These are phyloP conservation scores for Dasysyrphus albostriatus DNA, from an alignment of 2,888 invertebrate species.

Conservation along the genomic window DNA sequence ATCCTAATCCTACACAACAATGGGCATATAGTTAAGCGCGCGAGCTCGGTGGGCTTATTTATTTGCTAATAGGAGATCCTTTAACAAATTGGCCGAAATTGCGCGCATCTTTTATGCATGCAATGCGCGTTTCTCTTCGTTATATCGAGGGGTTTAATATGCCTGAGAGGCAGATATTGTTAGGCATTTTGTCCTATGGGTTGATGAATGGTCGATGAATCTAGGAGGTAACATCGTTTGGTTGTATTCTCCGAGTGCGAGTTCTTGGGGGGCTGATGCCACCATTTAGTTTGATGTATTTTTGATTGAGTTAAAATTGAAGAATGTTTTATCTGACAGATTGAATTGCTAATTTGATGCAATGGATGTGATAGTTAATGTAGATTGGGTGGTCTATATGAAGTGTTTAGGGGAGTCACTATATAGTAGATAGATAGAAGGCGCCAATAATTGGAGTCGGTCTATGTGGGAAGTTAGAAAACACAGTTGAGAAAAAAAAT, in stretches of 20 bases:
- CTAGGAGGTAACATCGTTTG: conserved; percentile 44
- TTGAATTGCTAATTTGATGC: conserved; percentile 69
- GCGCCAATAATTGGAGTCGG: conserved; percentile 58
- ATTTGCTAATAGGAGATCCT: conserved; percentile 73
- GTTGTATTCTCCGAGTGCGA: not conserved
- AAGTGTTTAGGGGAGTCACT: conserved; percentile 13
- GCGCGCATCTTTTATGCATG: conserved; percentile 75
- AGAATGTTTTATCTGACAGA: conserved; percentile 59
- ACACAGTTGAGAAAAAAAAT: not conserved
- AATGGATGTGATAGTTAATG: conserved; percentile 14
- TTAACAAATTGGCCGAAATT: conserved; percentile 75
- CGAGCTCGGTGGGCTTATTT: conserved; percentile 60
- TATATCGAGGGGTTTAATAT: conserved; percentile 27
- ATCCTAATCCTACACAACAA: conserved; percentile 67
- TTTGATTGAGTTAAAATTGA: conserved; percentile 74
- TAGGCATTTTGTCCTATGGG: conserved; percentile 59
- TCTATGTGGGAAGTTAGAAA: conserved; percentile 32
- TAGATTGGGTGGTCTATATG: conserved; percentile 60
- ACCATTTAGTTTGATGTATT: conserved; percentile 73
- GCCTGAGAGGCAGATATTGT: conserved; percentile 48
- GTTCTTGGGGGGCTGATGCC: conserved; percentile 21
- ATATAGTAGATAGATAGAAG: not conserved
- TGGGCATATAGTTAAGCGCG: conserved; percentile 30
- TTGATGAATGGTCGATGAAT: conserved; percentile 67
- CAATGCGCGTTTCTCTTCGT: conserved; percentile 25